A percentile compares a stretch with the other conserved stretches of the same genome.
These are phyloP conservation scores for Laticauda colubrina DNA, from an alignment of 2,113 vertebrate genomes.

Conservation along the genomic window DNA sequence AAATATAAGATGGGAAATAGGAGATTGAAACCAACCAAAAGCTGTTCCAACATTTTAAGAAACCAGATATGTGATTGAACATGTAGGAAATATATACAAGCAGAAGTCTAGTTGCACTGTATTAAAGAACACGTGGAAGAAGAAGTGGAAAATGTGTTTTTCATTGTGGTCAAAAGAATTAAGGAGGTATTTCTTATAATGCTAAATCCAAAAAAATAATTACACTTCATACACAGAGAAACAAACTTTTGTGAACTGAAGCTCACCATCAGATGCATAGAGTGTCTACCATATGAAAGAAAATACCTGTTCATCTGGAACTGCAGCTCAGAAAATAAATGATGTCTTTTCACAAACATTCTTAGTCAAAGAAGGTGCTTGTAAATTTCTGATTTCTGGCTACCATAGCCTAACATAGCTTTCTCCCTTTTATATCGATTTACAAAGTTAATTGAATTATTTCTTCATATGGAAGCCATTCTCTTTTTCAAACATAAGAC, in stretches of 20 bases:
- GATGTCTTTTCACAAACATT: neutral
- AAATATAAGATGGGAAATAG: neutral
- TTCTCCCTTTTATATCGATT: neutral
- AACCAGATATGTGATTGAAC: neutral
- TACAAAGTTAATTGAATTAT: neutral
- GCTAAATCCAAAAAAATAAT: neutral
- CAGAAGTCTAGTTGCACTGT: neutral
- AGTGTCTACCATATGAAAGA: neutral
- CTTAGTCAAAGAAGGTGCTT: neutral
- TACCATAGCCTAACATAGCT: neutral
- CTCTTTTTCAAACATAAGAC: neutral
- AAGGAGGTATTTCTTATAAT: neutral
- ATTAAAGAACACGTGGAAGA: neutral
- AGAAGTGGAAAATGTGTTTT: neutral
- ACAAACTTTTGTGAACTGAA: neutral
- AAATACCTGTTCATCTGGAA: neutral
- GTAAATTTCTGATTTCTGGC: neutral
- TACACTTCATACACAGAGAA: neutral
- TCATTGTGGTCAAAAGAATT: neutral
- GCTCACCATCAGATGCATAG: neutral
- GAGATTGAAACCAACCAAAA: neutral
- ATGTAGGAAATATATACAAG: neutral
- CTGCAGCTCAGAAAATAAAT: neutral
- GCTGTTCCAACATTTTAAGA: neutral
- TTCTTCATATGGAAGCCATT: neutral